Conservation (phyloP, 1,140 invertebrate species). For the Dinothrombium tinctorium region DNA sequence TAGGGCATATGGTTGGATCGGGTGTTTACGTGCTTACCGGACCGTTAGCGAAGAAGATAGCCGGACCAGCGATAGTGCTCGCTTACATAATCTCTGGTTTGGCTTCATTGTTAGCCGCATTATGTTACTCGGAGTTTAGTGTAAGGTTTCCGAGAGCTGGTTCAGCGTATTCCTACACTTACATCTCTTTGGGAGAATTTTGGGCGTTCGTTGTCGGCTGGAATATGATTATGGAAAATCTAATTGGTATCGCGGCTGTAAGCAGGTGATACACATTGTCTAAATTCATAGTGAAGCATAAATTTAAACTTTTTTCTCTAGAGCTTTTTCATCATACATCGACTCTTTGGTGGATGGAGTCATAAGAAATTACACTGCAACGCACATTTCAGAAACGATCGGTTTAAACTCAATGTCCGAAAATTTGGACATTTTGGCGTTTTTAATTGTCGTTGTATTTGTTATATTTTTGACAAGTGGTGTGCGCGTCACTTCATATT, state of each 20-base stretch:
- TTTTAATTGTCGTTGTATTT: constrained; percentile 17
- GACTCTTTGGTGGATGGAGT: constrained; percentile 52
- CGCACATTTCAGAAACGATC: constrained; percentile 36
- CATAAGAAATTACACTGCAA: constrained; percentile 51
- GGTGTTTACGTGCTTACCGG: constrained; percentile 69
- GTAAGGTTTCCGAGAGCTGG: constrained; percentile 67
- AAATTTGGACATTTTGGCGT: constrained; percentile 18
- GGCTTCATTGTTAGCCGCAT: constrained; percentile 55
- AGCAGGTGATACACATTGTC: constrained; percentile 1
- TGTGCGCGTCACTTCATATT: constrained; percentile 58
- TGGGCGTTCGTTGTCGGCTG: constrained; percentile 85
- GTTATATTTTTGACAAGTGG: constrained; percentile 34
- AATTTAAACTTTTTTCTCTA: constrained; percentile 23
- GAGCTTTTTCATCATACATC: constrained; percentile 77
- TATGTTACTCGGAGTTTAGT: constrained; percentile 80
- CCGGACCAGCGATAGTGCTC: constrained; percentile 63
- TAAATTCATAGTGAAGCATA: neutral
- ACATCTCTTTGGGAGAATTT: constrained; percentile 68
- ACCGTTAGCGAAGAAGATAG: constrained; percentile 54
- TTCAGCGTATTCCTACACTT: constrained; percentile 68
- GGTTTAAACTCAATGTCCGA: constrained; percentile 37
- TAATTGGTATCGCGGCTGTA: constrained; percentile 73
- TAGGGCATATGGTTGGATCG: constrained; percentile 78
- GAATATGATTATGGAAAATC: constrained; percentile 74
- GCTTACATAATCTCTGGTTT: constrained; percentile 66